Percentiles rank a stretch among this genome's conserved stretches.
Evolutionary conservation across 37 sponge, comb jelly and placozoan species (phyloP).

Genomic region (Bolinopsis microptera): DNA sequence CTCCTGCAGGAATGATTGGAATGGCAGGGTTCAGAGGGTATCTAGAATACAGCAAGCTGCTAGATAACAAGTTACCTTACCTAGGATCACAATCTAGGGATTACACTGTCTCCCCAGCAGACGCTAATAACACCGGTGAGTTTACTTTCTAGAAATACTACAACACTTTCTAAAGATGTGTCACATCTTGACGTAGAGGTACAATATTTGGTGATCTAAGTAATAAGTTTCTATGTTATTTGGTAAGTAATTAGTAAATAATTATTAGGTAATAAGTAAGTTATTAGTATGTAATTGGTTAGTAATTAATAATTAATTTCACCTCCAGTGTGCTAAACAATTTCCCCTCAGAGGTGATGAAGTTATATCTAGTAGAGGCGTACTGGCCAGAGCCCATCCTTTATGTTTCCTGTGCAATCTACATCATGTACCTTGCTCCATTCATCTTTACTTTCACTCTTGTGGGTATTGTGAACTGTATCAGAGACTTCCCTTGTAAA

Average conservation of each 20-base stretch:
- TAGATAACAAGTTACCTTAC: not conserved
- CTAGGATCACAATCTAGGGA: not conserved
- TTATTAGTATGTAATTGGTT: no score
- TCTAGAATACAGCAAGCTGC: not conserved
- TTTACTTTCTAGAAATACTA: not conserved
- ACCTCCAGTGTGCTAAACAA: not conserved
- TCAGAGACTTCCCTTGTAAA: constrained; percentile 36
- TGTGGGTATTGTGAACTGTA: not conserved
- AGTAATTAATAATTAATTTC: not conserved
- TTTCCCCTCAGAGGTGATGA: not conserved
- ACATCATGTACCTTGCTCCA: constrained; percentile 2
- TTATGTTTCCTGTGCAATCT: not conserved
- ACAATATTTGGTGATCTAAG: no score
- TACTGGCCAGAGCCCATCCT: not conserved
- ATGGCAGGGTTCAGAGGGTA: not conserved
- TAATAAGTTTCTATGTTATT: no score
- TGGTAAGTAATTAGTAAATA: not conserved
- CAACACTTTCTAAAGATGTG: no score
- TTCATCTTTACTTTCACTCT: not conserved
- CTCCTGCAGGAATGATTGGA: constrained; percentile 3
- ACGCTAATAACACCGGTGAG: not conserved
- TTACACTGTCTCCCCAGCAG: not conserved
- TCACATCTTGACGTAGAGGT: no score
- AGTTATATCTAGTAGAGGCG: not conserved
- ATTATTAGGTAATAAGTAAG: no score